Conservation (phyloP, 2,888 invertebrate genomes). For the Isotomurus palustris region DNA sequence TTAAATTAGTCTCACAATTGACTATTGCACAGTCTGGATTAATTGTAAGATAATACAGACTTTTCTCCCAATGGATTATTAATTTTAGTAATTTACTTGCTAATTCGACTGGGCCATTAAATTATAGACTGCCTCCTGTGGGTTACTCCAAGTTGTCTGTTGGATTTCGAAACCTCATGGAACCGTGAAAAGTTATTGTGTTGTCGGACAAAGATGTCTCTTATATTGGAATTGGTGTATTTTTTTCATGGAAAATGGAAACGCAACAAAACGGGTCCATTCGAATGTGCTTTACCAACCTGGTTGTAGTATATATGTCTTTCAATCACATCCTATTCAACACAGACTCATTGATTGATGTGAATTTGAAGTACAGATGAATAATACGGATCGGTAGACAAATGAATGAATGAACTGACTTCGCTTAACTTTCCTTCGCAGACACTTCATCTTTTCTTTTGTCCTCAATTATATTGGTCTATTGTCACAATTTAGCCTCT, state of each 20-base stretch:
- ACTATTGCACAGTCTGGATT: no score
- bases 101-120: no score
- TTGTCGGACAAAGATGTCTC: slow-evolving; percentile 1
- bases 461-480: slow-evolving; percentile 3
- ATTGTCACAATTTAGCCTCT: neutral
- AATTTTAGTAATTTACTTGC: no score
- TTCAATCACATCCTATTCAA: slow-evolving; percentile 11
- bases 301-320: neutral
- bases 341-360: neutral
- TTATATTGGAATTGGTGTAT: neutral
- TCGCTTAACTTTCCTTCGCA: neutral
- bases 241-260: slow-evolving; percentile 8
- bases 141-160: no score
- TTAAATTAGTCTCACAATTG: no score
- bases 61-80: no score
- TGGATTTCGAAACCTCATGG: no score
- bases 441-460: slow-evolving; percentile 12
- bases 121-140: no score
- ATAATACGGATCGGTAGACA: neutral
- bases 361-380: no score
- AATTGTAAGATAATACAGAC: no score
- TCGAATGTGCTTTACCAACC: neutral
- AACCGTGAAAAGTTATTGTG: slow-evolving; percentile 11
- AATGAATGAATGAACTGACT: slow-evolving; percentile 12
- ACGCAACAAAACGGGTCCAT: slow-evolving; percentile 10